Conservation (phyloP, 2,113 vertebrate species). For the Datnioides undecimradiatus region DNA sequence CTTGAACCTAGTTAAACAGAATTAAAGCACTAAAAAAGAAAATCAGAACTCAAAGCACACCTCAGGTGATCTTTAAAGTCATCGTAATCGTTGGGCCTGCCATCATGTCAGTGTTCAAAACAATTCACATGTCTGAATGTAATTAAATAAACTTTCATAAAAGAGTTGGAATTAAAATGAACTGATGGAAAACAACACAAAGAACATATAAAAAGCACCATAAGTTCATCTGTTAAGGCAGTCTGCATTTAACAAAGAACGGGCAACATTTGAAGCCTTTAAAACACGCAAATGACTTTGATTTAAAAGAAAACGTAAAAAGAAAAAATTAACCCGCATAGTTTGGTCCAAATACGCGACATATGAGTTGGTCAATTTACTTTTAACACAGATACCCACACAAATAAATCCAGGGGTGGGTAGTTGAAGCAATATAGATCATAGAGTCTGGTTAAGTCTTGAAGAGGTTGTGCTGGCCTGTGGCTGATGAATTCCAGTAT, state of each 20-base stretch:
- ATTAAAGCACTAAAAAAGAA: neutral
- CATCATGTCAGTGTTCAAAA: neutral
- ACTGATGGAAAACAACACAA: neutral
- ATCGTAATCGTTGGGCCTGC: neutral
- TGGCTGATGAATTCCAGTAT: neutral
- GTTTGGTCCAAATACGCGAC: neutral
- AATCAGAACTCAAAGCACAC: neutral
- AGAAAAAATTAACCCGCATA: neutral
- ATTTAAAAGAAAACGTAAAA: slow-evolving; percentile 19
- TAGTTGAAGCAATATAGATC: neutral
- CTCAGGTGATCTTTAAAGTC: neutral
- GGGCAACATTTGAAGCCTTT: neutral
- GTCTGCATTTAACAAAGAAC: neutral
- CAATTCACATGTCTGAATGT: neutral
- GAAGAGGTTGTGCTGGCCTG: too few relatives aligned
- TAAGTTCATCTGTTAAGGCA: neutral
- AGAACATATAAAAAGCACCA: slow-evolving; percentile 8
- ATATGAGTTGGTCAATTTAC: neutral
- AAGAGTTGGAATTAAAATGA: slow-evolving; percentile 27
- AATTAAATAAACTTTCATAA: slow-evolving; percentile 10
- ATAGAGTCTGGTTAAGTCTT: neutral
- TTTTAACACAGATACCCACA: too few relatives aligned
- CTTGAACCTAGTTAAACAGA: neutral
- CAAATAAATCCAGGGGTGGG: too few relatives aligned
- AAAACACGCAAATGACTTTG: neutral